Conservation (phyloP, 1,140 invertebrate species). For the Coelopa frigida region DNA sequence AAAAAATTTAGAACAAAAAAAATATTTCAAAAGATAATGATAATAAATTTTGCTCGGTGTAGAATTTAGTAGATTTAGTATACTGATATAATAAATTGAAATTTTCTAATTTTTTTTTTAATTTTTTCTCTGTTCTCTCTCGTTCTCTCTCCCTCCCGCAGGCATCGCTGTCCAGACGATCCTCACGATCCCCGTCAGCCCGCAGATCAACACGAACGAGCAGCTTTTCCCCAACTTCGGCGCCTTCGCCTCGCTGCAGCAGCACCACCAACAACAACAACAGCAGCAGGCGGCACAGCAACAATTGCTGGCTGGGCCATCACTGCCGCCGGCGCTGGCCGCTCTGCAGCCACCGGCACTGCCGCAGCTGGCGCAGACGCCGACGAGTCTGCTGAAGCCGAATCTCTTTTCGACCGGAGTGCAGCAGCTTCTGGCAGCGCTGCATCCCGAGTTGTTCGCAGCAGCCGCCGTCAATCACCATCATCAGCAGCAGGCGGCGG, state of each 20-base stretch:
- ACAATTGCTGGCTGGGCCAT: constrained; percentile 9
- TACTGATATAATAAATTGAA: no score
- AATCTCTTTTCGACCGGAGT: constrained; percentile 42
- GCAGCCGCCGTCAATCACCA: constrained; percentile 39
- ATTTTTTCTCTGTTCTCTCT: background rate
- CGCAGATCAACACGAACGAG: constrained; percentile 67
- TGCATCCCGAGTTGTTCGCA: constrained; percentile 41
- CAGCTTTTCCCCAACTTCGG: constrained; percentile 42
- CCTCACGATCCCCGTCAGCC: constrained; percentile 82
- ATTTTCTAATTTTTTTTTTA: background rate
- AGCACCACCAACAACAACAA: constrained; percentile 28
- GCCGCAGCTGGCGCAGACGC: constrained; percentile 35
- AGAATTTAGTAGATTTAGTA: no score
- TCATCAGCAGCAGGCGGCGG: constrained; percentile 29
- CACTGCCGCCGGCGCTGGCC: constrained; percentile 25
- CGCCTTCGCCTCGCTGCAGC: constrained; percentile 33
- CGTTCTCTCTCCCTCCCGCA: constrained; percentile 40
- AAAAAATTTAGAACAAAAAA: no score
- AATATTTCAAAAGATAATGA: no score
- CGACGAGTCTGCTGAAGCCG: constrained; percentile 42
- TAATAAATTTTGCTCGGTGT: no score
- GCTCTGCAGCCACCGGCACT: constrained; percentile 28
- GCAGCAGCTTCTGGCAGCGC: constrained; percentile 37
- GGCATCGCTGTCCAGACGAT: constrained; percentile 90
- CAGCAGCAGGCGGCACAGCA: constrained; percentile 19